Conservation (phyloP, 2,797 vertebrate species). For the Numenius phaeopus region DNA sequence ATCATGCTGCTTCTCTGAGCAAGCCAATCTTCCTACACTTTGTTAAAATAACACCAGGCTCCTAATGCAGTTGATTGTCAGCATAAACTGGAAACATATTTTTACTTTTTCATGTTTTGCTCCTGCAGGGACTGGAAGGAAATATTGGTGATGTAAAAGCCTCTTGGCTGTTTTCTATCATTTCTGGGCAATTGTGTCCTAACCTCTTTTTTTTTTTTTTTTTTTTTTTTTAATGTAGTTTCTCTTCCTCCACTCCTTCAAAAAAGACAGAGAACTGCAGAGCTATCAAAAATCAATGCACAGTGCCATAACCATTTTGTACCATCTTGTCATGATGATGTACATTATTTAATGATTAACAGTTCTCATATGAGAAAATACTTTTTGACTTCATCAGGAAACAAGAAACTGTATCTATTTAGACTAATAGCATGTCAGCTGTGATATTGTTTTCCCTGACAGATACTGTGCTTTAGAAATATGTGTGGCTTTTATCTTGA, state of each 20-base stretch:
- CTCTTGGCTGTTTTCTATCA: not conserved
- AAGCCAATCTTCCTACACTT: not conserved
- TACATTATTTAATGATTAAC: not conserved
- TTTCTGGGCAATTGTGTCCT: not conserved
- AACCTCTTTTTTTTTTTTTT: not conserved
- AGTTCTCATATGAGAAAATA: not conserved
- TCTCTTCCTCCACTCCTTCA: not conserved
- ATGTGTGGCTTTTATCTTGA: not conserved
- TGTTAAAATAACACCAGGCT: not conserved
- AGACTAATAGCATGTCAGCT: not conserved
- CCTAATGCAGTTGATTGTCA: not conserved
- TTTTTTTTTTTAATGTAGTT: not conserved
- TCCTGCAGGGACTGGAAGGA: not conserved
- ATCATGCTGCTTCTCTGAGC: not conserved
- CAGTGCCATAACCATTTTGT: not conserved
- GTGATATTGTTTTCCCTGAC: not conserved
- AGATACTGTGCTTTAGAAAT: not conserved
- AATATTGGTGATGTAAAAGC: not conserved
- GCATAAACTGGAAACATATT: not conserved
- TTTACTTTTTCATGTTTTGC: not conserved
- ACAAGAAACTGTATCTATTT: not conserved
- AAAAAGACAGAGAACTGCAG: not conserved
- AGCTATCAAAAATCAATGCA: not conserved
- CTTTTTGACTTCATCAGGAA: not conserved
- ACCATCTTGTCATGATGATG: not conserved